Evolutionary conservation across 1,140 invertebrate genomes (phyloP), one percentile per base, ranked within the genome.

Genomic region (Aleiodes sp.): DNA sequence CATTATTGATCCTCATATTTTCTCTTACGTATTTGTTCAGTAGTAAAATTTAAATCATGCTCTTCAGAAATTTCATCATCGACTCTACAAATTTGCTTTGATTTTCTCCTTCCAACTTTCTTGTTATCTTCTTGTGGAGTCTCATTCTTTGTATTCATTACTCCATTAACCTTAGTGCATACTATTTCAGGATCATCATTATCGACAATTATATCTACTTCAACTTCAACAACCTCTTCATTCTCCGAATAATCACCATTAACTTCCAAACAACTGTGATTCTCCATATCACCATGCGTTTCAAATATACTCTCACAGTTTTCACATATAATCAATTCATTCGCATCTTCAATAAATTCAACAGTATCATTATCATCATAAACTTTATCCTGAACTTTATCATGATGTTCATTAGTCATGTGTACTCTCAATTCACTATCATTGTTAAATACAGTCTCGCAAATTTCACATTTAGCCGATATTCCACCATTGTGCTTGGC

Each of bases 351-450:
- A 31, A 68, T 63, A 57, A 39, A 68, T 6, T 69, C 68, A 10
- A 37, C 63, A 4, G 24, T 4, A 39, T 52, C 26, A n/a, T n/a
- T n/a, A n/a, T n/a, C n/a, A 9, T 12, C 14, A 65, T 43, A n/a
- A 31, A 19, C 10, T 35, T 63, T 35, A 6, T 14, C 46, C 28
- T 52, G 31, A 37, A 14, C 72, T 7, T 76, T 71, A 4, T 70
- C 63, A 0, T 73, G 73, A 43, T 84, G 84, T 12, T 79, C 70
- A 26, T 70, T 74, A 4, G 59, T 57, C n/a, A 78, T 57, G 14
- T 86, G 84, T 26, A 75, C 82, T 24, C 76, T 85, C 72, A 84
- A 74, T 14, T 82, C 78, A 28, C 76, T 76, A 8, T 73, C 73
- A 65, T 81, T 80, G 2, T 66, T 74, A 37, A 81, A 84, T 4